Conservation (phyloP, 2,888 invertebrate genomes). For the Mythimna pallens region DNA sequence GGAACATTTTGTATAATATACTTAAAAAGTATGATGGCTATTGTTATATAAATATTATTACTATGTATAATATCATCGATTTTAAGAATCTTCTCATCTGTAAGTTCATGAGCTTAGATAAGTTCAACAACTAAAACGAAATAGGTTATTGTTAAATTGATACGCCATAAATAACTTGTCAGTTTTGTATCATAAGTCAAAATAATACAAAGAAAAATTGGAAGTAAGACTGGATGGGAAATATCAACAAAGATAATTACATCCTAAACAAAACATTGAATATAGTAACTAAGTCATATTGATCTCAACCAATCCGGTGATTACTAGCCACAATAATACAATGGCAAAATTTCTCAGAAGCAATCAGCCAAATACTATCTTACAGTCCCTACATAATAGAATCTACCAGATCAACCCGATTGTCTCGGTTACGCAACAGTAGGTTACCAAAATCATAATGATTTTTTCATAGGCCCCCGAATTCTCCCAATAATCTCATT, state of each 20-base stretch:
- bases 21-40: constrained; percentile 27
- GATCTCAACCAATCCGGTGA: background rate
- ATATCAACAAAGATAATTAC: background rate
- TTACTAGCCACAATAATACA: constrained; percentile 3
- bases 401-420: constrained; percentile 12
- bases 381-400: constrained; percentile 14
- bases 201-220: background rate
- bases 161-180: background rate
- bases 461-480: constrained; percentile 54
- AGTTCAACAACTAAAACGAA: constrained; percentile 23
- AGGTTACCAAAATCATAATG: constrained; percentile 24
- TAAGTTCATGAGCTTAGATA: constrained; percentile 39
- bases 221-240: background rate
- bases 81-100: constrained; percentile 33
- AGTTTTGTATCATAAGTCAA: constrained; percentile 16
- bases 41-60: constrained; percentile 35
- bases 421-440: constrained; percentile 23
- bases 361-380: constrained; percentile 18
- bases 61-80: constrained; percentile 32
- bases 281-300: background rate
- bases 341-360: constrained; percentile 1
- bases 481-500: constrained; percentile 43
- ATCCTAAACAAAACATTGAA: background rate
- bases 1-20: constrained; percentile 42
- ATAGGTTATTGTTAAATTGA: constrained; percentile 29